Percentiles rank a stretch among this genome's conserved stretches.
Evolutionary conservation across 2,113 vertebrate genomes (phyloP).

Genomic region (Brachirus orientalis): DNA sequence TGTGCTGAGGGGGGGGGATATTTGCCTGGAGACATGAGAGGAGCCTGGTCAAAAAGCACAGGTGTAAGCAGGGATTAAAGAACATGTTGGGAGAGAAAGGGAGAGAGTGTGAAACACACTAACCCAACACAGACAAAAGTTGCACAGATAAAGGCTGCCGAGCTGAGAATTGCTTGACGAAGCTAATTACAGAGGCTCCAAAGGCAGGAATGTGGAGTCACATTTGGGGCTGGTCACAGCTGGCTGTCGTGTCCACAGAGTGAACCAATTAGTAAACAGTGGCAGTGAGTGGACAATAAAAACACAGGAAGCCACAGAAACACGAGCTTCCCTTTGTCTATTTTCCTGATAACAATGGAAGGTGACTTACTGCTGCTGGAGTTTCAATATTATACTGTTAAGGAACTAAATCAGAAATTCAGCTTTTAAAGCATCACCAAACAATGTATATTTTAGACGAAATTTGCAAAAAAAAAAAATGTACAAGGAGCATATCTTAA

Average conservation of each 20-base stretch:
- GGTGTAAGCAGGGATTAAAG: conserved; percentile 75
- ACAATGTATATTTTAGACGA: background rate
- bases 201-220: conserved; percentile 76
- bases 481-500: too few relatives aligned
- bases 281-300: conserved; percentile 53
- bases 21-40: conserved; percentile 36
- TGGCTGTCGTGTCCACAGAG: conserved; percentile 72
- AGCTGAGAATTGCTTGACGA: conserved; percentile 69
- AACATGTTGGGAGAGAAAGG: conserved; percentile 53
- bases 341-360: conserved; percentile 23
- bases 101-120: conserved; percentile 17
- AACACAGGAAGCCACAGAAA: conserved; percentile 48
- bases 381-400: too few relatives aligned
- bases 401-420: background rate
- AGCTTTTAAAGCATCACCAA: background rate
- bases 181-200: conserved; percentile 76
- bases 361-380: too few relatives aligned
- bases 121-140: conserved; percentile 63
- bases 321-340: conserved; percentile 9
- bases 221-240: conserved; percentile 73
- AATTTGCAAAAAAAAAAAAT: conserved; percentile 10
- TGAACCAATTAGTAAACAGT: conserved; percentile 67
- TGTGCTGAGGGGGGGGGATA: too few relatives aligned
- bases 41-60: conserved; percentile 65
- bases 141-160: conserved; percentile 54